A percentile compares a stretch with the other conserved stretches of the same genome.
Conservation (phyloP, 2,888 invertebrate genomes). For the Lapara coniferarum region DNA sequence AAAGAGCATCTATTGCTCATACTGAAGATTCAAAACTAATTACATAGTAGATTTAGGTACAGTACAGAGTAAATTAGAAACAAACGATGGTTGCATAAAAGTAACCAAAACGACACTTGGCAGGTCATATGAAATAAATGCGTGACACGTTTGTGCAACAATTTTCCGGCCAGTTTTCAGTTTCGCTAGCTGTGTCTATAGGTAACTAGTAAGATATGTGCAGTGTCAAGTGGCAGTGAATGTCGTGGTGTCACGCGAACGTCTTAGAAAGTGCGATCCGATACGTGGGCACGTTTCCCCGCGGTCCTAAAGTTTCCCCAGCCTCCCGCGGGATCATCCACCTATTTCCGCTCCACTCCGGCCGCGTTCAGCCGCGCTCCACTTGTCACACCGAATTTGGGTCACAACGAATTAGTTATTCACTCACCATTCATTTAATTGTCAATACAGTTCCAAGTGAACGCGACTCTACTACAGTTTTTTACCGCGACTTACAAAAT, state of each 20-base stretch:
- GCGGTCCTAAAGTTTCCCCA: conserved; percentile 61
- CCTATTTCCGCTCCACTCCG: conserved; percentile 58
- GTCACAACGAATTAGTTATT: conserved; percentile 72
- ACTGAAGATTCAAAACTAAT: too few relatives aligned
- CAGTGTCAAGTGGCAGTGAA: neutral
- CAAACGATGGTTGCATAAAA: too few relatives aligned
- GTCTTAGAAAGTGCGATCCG: conserved; percentile 41
- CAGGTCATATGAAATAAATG: too few relatives aligned
- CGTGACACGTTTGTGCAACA: too few relatives aligned
- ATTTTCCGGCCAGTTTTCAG: too few relatives aligned
- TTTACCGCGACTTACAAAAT: conserved; percentile 33
- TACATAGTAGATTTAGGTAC: too few relatives aligned
- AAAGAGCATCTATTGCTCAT: too few relatives aligned
- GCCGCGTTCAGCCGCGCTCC: conserved; percentile 52
- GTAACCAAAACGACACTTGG: too few relatives aligned
- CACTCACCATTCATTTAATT: conserved; percentile 62
- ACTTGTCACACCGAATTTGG: conserved; percentile 70
- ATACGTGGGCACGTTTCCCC: conserved; percentile 50
- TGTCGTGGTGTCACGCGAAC: conserved; percentile 31
- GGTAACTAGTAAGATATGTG: neutral
- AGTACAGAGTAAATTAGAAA: too few relatives aligned
- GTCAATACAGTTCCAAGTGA: conserved; percentile 43
- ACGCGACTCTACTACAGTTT: conserved; percentile 34
- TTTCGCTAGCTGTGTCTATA: too few relatives aligned
- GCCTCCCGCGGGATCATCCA: conserved; percentile 64